phyloP scores from a whole-genome alignment of 2,113 vertebrate genomes.

The Variabilichromis moorii region DNA sequence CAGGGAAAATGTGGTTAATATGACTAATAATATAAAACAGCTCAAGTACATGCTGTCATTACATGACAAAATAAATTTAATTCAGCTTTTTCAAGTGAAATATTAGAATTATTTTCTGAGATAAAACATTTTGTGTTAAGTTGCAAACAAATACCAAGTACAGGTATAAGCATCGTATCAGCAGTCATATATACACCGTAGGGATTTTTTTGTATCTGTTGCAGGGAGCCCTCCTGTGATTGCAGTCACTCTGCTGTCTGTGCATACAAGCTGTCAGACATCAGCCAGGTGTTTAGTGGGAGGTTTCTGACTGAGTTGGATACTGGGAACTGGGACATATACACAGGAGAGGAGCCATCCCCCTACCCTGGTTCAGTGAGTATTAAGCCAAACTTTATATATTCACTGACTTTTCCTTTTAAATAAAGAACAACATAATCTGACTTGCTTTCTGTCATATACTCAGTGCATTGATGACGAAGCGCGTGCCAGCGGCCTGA shows the following conservation, averaged over 20 bases:
- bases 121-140: neutral
- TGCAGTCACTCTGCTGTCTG: conserved; percentile 1
- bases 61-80: neutral
- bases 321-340: neutral
- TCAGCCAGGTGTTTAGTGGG: neutral
- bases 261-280: conserved; percentile 19
- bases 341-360: neutral
- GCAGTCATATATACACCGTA: neutral
- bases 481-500: neutral
- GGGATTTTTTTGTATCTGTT: neutral
- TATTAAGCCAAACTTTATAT: neutral
- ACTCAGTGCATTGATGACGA: conserved; percentile 9
- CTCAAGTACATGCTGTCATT: neutral
- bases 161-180: neutral
- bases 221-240: neutral
- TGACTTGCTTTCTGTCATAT: neutral
- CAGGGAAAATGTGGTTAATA: neutral
- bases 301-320: neutral
- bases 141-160: neutral
- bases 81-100: neutral
- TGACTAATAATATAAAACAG: neutral
- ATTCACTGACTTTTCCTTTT: neutral
- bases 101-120: neutral
- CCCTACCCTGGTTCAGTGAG: neutral
- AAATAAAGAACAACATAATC: neutral